Percentiles rank a stretch among this genome's conserved stretches.
phyloP scores from a whole-genome alignment of 2,888 invertebrate genomes.

The Ctena decussata region DNA sequence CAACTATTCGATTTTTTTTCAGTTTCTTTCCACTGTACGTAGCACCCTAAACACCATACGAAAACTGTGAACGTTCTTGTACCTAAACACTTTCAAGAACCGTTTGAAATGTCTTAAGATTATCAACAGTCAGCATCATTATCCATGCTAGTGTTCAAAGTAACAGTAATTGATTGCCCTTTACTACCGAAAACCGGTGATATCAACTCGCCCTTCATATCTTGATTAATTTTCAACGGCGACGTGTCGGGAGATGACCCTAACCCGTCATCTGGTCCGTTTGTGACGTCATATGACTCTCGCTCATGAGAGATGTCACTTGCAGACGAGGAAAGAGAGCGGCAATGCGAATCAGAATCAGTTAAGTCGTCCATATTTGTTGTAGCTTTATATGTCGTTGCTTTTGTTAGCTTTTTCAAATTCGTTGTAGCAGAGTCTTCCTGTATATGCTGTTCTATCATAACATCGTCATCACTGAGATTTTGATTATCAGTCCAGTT shows the following conservation, averaged over 20 bases:
- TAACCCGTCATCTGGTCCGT: slow-evolving; percentile 67
- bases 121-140: slow-evolving; percentile 1
- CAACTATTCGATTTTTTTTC: too few species aligned
- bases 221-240: slow-evolving; percentile 53
- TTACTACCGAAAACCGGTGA: slow-evolving; percentile 38
- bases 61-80: too few species aligned
- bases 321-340: slow-evolving; percentile 58
- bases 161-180: slow-evolving; percentile 50
- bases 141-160: slow-evolving; percentile 42
- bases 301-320: slow-evolving; percentile 47
- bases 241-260: slow-evolving; percentile 66
- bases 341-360: slow-evolving; percentile 69
- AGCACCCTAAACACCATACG: too few species aligned
- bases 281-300: slow-evolving; percentile 42
- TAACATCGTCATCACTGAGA: slow-evolving; percentile 54
- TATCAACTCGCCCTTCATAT: slow-evolving; percentile 53
- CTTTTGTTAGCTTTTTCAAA: slow-evolving; percentile 60
- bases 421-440: slow-evolving; percentile 51
- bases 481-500: slow-evolving; percentile 74
- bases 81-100: too few species aligned
- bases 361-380: slow-evolving; percentile 72
- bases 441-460: slow-evolving; percentile 57
- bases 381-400: slow-evolving; percentile 65
- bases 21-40: too few species aligned
- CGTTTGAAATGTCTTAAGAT: too few species aligned